Evolutionary conservation across 2,888 invertebrate species (phyloP).

Genomic region (Peribatodes rhomboidaria): DNA sequence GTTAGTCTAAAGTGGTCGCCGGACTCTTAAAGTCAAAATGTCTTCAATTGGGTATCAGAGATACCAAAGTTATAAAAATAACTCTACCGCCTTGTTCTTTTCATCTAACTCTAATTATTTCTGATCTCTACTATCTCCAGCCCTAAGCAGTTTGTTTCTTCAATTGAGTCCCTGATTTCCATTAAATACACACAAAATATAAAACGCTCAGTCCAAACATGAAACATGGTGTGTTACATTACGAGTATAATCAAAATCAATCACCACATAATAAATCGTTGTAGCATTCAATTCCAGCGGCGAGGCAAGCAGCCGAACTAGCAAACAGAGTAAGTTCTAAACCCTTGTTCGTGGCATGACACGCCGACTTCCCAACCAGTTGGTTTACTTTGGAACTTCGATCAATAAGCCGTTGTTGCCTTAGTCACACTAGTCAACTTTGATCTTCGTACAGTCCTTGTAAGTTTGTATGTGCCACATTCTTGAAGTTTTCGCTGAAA

Average conservation of each 20-base stretch:
- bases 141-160: no score
- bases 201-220: no score
- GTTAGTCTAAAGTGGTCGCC: no score
- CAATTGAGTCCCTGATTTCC: no score
- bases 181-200: no score
- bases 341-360: conserved; percentile 37
- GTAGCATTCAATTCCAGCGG: conserved; percentile 26
- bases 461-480: conserved; percentile 2
- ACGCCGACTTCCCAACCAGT: conserved; percentile 34
- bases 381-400: conserved; percentile 35
- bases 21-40: no score
- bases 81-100: no score
- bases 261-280: conserved; percentile 16
- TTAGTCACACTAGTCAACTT: conserved; percentile 23
- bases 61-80: no score
- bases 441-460: conserved; percentile 19
- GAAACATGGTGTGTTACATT: no score
- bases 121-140: no score
- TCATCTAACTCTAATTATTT: no score
- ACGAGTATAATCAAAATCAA: conserved; percentile 14
- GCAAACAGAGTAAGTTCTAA: conserved; percentile 27
- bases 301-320: conserved; percentile 19
- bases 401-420: conserved; percentile 21
- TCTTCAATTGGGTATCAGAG: no score
- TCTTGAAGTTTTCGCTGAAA: background rate